Base-by-base conservation (phyloP, 2,797 vertebrate species). In the Gymnoscopelus microlampas region DNA sequence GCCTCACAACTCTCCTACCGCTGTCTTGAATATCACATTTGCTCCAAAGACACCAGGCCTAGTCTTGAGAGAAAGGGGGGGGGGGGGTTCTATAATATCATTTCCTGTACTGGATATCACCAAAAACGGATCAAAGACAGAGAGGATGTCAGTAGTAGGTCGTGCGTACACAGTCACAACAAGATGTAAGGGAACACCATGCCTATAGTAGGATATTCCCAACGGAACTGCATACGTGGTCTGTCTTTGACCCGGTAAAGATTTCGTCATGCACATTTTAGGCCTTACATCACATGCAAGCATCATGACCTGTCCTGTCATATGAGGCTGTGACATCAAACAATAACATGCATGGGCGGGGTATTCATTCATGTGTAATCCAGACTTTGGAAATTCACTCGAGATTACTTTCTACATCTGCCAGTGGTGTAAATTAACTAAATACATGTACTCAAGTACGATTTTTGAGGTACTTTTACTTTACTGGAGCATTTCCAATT, bases 1-100 rank as follows among this genome's bases (percentile, higher is more conserved):
- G 70, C 60, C 67, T 88, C 78, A 88, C 76, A 80, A 63, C 47
- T 82, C 66, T 55, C 85, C 70, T 76, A 55, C 68, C 62, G 60
- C 56, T 73, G 53, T 32, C 63, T 66, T 60, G 66, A 67, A 39
- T 44, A 69, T 79, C 80, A 87, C 79, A 55, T 70, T 61, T 32
- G 53, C 49, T 59, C 5, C 4, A 58, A 14, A 50, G 23, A 69
- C 49, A 67, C 61, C 77, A 68, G 53, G 29, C 60, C 82, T 82
- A 69, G 1, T n/a, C 24, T 24, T 48, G 19, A 19, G 14, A 49
- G 48, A 26, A 3, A 55, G 50, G 19, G 32, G 9, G 3, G 14
- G n/a, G 10, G 4, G 8, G 2, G 4, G 48, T 10, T n/a, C n/a
- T 44, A 1, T 3, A 4, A 3, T 10, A 15, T 44, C 13, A 24